phyloP scores from a whole-genome alignment of 2,888 invertebrate genomes.

The Boloria selene region DNA sequence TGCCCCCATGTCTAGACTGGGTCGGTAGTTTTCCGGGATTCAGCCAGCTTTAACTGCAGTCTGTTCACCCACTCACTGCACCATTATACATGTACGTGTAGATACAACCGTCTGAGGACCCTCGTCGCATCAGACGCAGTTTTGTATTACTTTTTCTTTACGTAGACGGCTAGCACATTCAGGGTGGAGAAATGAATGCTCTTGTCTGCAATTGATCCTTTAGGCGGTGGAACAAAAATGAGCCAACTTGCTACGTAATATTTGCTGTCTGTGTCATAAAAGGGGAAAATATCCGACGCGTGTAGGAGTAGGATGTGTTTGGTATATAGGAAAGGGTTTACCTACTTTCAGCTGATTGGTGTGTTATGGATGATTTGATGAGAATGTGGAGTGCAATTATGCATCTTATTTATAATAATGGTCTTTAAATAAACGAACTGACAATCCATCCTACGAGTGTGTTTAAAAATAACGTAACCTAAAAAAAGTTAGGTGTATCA shows the following conservation, averaged over 20 bases:
- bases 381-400: neutral
- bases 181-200: slow-evolving; percentile 53
- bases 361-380: slow-evolving; percentile 4
- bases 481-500: too few relatives aligned
- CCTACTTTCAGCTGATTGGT: slow-evolving; percentile 13
- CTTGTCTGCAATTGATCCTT: slow-evolving; percentile 61
- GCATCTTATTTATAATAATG: neutral
- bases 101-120: slow-evolving; percentile 70
- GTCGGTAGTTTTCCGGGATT: slow-evolving; percentile 83
- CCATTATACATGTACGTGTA: slow-evolving; percentile 54
- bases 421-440: neutral
- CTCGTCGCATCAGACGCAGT: slow-evolving; percentile 70
- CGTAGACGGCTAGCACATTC: slow-evolving; percentile 52
- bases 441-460: too few relatives aligned
- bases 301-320: slow-evolving; percentile 26
- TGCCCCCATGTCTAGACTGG: slow-evolving; percentile 83
- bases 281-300: slow-evolving; percentile 33
- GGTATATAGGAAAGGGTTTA: slow-evolving; percentile 16
- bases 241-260: slow-evolving; percentile 39
- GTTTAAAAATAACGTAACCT: too few relatives aligned
- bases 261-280: slow-evolving; percentile 38
- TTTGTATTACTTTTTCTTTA: slow-evolving; percentile 66
- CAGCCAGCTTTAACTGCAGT: slow-evolving; percentile 79
- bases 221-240: slow-evolving; percentile 48
- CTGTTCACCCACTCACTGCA: slow-evolving; percentile 79